Evolutionary conservation across 1,140 invertebrate genomes (phyloP).

Genomic region (Ericerus pela): DNA sequence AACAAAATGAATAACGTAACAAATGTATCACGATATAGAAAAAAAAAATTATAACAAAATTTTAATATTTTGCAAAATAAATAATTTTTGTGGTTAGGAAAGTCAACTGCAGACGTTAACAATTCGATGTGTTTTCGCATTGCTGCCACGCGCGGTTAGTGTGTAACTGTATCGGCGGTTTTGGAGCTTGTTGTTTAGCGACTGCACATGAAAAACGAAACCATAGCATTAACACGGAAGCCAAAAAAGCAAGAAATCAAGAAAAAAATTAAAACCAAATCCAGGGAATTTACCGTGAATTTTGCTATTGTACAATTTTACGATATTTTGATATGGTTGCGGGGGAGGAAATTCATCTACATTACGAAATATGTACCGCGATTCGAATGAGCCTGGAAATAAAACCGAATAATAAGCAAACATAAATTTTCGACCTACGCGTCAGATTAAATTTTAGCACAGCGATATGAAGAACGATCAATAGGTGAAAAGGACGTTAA

Average conservation of each 20-base stretch:
- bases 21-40: no score
- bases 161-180: constrained; percentile 20
- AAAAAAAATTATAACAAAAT: no score
- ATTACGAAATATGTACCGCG: constrained; percentile 36
- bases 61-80: no score
- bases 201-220: not conserved
- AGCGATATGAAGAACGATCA: no score
- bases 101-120: not conserved
- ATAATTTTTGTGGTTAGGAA: not conserved
- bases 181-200: constrained; percentile 21
- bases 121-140: constrained; percentile 5
- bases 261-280: not conserved
- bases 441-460: no score
- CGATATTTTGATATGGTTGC: constrained; percentile 33
- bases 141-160: constrained; percentile 14
- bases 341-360: constrained; percentile 36
- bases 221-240: not conserved
- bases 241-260: not conserved
- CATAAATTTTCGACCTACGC: not conserved
- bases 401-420: not conserved
- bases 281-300: constrained; percentile 27
- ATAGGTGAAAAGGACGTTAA: no score
- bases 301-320: constrained; percentile 41
- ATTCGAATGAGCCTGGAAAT: constrained; percentile 33
- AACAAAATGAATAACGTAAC: no score